Evolutionary conservation across 2,888 invertebrate species (phyloP).

Genomic region (Coelopa pilipes): DNA sequence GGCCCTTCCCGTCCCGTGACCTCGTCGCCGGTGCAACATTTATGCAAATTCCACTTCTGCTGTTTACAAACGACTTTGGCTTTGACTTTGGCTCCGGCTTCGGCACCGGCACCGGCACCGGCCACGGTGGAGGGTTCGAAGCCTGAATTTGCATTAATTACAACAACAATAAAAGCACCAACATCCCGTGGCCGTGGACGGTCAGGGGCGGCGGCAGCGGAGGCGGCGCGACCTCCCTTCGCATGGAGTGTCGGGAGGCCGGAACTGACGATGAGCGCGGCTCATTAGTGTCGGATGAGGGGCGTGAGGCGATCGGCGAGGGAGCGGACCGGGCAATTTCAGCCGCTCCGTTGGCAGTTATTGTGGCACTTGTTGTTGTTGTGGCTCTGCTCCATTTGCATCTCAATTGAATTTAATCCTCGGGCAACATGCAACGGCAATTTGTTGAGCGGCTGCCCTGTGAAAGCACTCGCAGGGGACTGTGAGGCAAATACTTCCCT

Average conservation of each 20-base stretch:
- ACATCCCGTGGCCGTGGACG: neutral
- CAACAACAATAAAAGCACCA: constrained; percentile 1
- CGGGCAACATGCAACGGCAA: constrained; percentile 10
- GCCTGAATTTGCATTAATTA: neutral
- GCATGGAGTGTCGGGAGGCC: neutral
- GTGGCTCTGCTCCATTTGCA: too few relatives aligned
- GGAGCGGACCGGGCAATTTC: too few relatives aligned
- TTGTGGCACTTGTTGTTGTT: too few relatives aligned
- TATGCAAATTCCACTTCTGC: neutral
- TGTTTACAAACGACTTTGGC: neutral
- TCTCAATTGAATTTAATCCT: neutral
- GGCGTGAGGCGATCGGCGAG: too few relatives aligned
- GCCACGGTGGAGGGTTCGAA: neutral
- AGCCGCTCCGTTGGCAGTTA: too few relatives aligned
- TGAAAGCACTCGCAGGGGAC: neutral
- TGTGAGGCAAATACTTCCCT: too few relatives aligned
- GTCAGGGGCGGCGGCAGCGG: too few relatives aligned
- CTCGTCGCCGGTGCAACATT: too few relatives aligned
- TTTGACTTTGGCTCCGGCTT: neutral
- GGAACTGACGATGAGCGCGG: constrained; percentile 10
- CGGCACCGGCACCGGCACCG: neutral
- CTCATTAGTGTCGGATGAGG: constrained; percentile 2
- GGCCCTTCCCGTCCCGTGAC: too few relatives aligned
- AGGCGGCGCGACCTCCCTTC: too few relatives aligned
- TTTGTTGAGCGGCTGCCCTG: constrained; percentile 2